Evolutionary conservation across 2,797 vertebrate genomes (phyloP), one percentile per base, ranked within the genome.

Genomic region (Glyptemys insculpta): DNA sequence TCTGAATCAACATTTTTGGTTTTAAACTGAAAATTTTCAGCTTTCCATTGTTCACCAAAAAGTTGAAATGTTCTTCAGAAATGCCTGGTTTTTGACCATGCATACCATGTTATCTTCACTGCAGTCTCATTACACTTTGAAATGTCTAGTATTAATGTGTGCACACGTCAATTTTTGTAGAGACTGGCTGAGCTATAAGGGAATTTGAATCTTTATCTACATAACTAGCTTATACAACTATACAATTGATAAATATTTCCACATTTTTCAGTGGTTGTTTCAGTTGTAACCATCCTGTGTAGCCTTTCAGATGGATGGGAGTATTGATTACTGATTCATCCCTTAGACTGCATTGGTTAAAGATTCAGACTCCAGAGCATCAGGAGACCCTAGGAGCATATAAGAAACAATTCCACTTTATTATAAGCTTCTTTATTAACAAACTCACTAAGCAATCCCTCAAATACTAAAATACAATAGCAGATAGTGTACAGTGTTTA

Each of bases 191-290:
- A 56, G 8, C 6, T 44, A 80, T 29, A 57, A 11, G 85, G 41
- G 76, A 80, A 65, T 90, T 92, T 79, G 41, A 37, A n/a, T 80
- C 54, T 94, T 87, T 83, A 84, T 15, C 72, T 90, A 81, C 31
- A 4, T 0, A 1, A 50, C 74, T 41, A 52, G 16, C 50, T 87
- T 65, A 47, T 41, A 47, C 11, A n/a, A 53, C 37, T 16, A 16
- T 59, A 80, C 15, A 10, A 1, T 11, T 62, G 49, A 50, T 41
- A 25, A 62, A 37, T 37, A 1, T 90, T 95, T 27, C 52, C 91
- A 44, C 78, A 12, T n/a, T 37, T 78, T 52, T 15, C 25, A 57
- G 56, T 5, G 11, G 9, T 12, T 57, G 25, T 57, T 57, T 57
- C 56, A 57, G 27, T 29, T 27, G 56, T 57, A 12, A 27, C 27